Conservation (phyloP, 2,113 vertebrate species). For the Vireo altiloquus region DNA sequence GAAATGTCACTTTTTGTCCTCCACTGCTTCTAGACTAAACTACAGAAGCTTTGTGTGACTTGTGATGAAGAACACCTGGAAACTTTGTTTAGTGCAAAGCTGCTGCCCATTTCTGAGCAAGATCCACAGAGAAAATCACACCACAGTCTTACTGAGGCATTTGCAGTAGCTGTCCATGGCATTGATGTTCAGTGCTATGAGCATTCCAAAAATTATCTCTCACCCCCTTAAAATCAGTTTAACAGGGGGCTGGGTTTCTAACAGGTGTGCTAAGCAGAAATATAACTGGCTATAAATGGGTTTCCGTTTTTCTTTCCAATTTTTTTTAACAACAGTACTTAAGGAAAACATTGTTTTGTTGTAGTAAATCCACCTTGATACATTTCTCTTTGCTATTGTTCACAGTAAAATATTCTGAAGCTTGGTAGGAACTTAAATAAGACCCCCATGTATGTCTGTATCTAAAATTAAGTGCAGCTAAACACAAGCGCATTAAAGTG, state of each 20-base stretch:
- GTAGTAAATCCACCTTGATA: neutral
- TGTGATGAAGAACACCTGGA: neutral
- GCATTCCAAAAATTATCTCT: neutral
- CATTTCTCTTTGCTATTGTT: neutral
- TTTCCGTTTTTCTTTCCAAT: neutral
- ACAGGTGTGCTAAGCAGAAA: neutral
- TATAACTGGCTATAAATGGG: neutral
- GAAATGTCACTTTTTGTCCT: neutral
- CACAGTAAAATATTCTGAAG: neutral
- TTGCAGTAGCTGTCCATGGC: neutral
- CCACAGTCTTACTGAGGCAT: neutral
- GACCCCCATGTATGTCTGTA: rapidly evolving
- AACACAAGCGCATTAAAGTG: neutral
- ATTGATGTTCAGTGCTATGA: neutral
- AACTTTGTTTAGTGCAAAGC: neutral
- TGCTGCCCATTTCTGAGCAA: neutral
- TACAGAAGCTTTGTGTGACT: neutral
- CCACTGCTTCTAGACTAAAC: neutral
- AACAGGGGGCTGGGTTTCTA: neutral
- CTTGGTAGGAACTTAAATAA: neutral
- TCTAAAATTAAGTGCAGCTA: neutral
- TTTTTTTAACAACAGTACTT: neutral
- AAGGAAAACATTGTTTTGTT: neutral
- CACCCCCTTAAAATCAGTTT: neutral
- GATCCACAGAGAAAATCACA: neutral